Evolutionary conservation across 2,888 invertebrate genomes (phyloP), one percentile per base, ranked within the genome.

Genomic region (Epinotia brunnichana): DNA sequence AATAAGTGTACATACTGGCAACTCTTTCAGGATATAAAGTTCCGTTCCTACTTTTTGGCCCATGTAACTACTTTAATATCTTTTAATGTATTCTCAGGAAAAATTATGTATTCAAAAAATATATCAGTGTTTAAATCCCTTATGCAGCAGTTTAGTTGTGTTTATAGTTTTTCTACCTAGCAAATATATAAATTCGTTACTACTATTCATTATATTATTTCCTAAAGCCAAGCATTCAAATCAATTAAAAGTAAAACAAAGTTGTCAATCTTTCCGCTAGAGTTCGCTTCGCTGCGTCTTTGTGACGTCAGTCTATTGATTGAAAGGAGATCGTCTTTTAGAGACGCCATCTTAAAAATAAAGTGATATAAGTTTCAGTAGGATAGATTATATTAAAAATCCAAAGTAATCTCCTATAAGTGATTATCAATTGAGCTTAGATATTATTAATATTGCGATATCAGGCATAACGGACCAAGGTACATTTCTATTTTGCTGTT

Each of bases 381-480:
- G 94, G 93, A 92, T 94, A 91, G 90, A 89, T 82, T 88, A 87
- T 83, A 90, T 84, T 87, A 83, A 85, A 91, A 92, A 93, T 92
- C 92, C 87, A 85, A 90, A 93, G 92, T 92, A 91, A 93, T 93
- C 93, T 83, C 84, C 81, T 81, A 84, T 87, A 85, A 84, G 86
- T 86, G 85, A 84, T 84, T 87, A 88, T 85, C 80, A 86, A 88
- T 89, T 85, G 86, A 85, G 87, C 86, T 90, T 87, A 88, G 82
- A 82, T 86, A 87, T 83, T 89, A 89, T 87, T 87, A 83, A 86
- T 85, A 86, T 81, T 78, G 81, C 86, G 81, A 91, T 94, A 95
- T 94, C 95, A 94, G 95, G 95, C 95, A 94, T 95, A 95, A 96
- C 96, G 96, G 95, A 96, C 96, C 96, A 95, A 96, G 95, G 96